phyloP scores from a whole-genome alignment of 2,113 vertebrate species.

The Mastomys coucha region DNA sequence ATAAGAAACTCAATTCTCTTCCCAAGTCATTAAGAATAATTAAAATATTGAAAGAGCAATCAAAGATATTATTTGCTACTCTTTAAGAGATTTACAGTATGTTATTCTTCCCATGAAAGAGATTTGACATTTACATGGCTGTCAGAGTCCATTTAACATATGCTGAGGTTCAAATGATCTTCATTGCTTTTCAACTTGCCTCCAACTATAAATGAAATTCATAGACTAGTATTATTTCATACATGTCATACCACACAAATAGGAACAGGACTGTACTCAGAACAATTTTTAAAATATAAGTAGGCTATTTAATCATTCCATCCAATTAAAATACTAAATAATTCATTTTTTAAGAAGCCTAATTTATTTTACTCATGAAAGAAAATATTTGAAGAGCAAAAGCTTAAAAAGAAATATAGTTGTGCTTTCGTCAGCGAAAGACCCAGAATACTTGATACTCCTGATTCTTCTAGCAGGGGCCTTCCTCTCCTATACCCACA shows the following conservation, averaged over 20 bases:
- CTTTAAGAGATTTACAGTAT: constrained; percentile 49
- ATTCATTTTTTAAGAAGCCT: neutral
- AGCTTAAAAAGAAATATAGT: neutral
- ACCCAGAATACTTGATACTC: neutral
- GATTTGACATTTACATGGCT: constrained; percentile 47
- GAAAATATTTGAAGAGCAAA: constrained; percentile 8
- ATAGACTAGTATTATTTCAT: neutral
- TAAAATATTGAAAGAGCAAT: constrained; percentile 41
- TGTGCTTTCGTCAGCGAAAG: neutral
- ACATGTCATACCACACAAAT: neutral
- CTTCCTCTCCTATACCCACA: constrained; percentile 65
- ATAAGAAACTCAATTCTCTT: neutral
- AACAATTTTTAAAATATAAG: constrained; percentile 10
- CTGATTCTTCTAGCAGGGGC: constrained; percentile 39
- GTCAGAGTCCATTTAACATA: constrained; percentile 19
- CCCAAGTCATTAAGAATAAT: neutral
- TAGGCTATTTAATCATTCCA: constrained; percentile 44
- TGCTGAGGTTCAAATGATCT: constrained; percentile 39
- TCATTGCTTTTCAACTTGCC: constrained; percentile 17
- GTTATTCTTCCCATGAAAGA: constrained; percentile 34
- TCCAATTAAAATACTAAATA: neutral
- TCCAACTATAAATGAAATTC: constrained; percentile 2
- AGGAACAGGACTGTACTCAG: constrained; percentile 6
- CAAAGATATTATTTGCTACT: neutral
- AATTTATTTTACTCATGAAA: constrained; percentile 33